Base-by-base conservation (phyloP, 2,113 vertebrate species). In the Onychostruthus taczanowskii region DNA sequence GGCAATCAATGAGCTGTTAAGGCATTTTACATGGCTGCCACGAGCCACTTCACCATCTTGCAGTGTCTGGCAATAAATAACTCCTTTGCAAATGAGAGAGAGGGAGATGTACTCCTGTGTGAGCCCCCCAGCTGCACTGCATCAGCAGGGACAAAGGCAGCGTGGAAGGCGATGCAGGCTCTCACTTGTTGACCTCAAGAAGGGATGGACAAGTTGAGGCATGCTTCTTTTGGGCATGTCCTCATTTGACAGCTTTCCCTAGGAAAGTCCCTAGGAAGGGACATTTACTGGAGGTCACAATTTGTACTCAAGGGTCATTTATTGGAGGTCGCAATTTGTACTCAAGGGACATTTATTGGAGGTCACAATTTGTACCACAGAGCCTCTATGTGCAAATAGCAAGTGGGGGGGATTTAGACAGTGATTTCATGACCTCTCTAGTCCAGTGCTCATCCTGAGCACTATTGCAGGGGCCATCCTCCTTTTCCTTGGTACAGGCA, bases 1-100 rank as follows among this genome's bases (percentile, higher is more conserved):
- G 85, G 73, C 80, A 96, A 75, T 77, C 93, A 96, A 95, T 95
- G 95, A 89, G 89, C 93, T 96, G 93, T 77, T 96, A 61, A 96
- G 64, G 61, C 76, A 78, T 86, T 95, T 90, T 90, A 89, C 76
- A 87, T 20, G 79, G 79, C 49, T 92, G 83, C 78, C 85, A 78
- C 0, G 0, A 96, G 79, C 59, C 56, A 41, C 88, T 93, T 90
- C 70, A 69, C 90, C 49, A 20, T 81, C 93, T 78, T 68, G 49
- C 76, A 94, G 85, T 11, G 72, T 74, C 24, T 64, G 47, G 37
- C 47, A 90, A 53, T 94, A 94, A 95, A 93, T 89, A 90, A 78
- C 68, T 84, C 47, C 47, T 53, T 53, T 88, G 49, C 68, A 74
- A 84, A 88, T 24, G 52, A 80, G 37, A 30, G 31, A 78, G 31